A percentile compares a stretch with the other conserved stretches of the same genome.
These are phyloP conservation scores for Phragmatobia fuliginosa DNA, from an alignment of 2,888 invertebrate genomes.

Conservation along the genomic window DNA sequence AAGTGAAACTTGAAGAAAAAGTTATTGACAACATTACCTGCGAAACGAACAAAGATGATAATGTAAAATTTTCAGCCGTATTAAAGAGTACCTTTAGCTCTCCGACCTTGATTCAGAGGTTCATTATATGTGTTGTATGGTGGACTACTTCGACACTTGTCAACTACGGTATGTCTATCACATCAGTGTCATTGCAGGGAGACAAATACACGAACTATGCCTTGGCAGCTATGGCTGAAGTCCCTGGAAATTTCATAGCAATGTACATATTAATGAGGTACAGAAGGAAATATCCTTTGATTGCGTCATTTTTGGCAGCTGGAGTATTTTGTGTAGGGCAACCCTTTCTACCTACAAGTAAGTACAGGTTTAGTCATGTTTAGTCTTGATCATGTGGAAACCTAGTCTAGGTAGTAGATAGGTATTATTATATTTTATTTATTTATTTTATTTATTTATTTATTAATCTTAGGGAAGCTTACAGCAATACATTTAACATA, in stretches of 20 bases:
- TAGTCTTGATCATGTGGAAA: not conserved
- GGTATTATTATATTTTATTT: too few relatives aligned
- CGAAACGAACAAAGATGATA: slow-evolving; percentile 54
- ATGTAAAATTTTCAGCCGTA: slow-evolving; percentile 55
- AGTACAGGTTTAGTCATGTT: slow-evolving; percentile 49
- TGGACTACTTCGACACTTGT: slow-evolving; percentile 90
- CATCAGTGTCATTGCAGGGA: slow-evolving; percentile 90
- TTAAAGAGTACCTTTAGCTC: slow-evolving; percentile 72
- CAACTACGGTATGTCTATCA: slow-evolving; percentile 92
- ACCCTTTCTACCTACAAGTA: slow-evolving; percentile 86
- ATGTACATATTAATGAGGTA: slow-evolving; percentile 84
- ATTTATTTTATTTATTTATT: too few relatives aligned
- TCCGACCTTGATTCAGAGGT: slow-evolving; percentile 64
- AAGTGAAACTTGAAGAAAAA: slow-evolving; percentile 64
- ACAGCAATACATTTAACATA: too few relatives aligned
- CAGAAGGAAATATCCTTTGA: slow-evolving; percentile 86
- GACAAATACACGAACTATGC: slow-evolving; percentile 92
- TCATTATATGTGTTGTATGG: slow-evolving; percentile 75
- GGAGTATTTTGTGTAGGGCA: slow-evolving; percentile 87
- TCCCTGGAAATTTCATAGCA: slow-evolving; percentile 86
- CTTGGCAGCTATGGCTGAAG: slow-evolving; percentile 83
- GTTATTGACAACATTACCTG: slow-evolving; percentile 55
- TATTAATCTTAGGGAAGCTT: too few relatives aligned
- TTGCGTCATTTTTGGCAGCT: slow-evolving; percentile 84
- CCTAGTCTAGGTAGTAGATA: too few relatives aligned